Base-by-base conservation (phyloP, 2,113 vertebrate species). In the Caracal caracal region DNA sequence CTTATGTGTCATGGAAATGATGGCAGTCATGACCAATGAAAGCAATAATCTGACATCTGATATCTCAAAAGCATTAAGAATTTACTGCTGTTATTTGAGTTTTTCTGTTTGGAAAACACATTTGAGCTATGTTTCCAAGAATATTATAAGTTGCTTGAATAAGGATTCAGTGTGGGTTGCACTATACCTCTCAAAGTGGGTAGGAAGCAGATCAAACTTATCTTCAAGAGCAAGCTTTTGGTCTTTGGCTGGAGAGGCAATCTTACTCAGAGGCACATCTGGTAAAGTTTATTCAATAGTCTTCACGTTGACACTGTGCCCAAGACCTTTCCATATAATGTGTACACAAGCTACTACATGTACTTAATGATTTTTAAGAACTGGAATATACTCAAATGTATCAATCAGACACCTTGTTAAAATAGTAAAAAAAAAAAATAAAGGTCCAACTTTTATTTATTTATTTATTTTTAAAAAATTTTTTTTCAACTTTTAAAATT, bases 281-380 rank as follows among this genome's bases (percentile, higher is more conserved):
- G 51, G n/a, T 40, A 76, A 89, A 97, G 63, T 73, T 53, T 59
- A 95, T 66, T 63, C 11, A 70, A 22, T 59, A 49, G 2, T 13
- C 4, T 95, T 95, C 13, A 53, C 82, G 68, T 90, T 80, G 75
- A 75, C 51, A 8, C 9, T 5, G 5, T 83, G 37, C 53, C 30
- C 6, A 40, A 93, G 88, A 20, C 91, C 51, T 84, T 82, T 87
- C 0, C 20, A 91, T 56, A 71, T 26, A 51, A 89, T 56, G 6
- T 0, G 19, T 37, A 59, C 11, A 71, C 10, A 80, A 82, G 43
- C 49, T 56, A 87, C 9, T 90, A 56, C 59, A 61, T 65, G 2
- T 66, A 94, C 16, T 96, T 84, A 87, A 80, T 95, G 63, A 84
- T 82, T 97, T 91, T 95, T 78, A 91, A 93, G 43, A 94, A 89